Evolutionary conservation across 2,113 vertebrate genomes (phyloP).

Genomic region (Arvicanthis niloticus): DNA sequence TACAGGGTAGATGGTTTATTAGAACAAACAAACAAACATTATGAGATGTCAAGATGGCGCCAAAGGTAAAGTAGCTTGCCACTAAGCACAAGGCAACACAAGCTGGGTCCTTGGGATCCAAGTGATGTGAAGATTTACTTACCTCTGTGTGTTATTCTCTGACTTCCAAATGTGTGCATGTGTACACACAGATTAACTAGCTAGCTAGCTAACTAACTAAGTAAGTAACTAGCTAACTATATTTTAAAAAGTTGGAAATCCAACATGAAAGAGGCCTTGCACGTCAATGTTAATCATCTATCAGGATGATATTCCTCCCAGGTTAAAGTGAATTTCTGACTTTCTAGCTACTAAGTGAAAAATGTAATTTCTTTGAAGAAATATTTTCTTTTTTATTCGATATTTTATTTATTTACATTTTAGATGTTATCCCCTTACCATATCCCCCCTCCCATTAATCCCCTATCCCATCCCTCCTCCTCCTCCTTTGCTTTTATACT

Average conservation of each 20-base stretch:
- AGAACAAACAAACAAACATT: background rate
- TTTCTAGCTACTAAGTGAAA: background rate
- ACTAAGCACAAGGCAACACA: background rate
- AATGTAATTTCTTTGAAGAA: background rate
- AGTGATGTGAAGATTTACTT: background rate
- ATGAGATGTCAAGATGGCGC: background rate
- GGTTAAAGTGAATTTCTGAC: background rate
- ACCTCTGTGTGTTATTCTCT: no score
- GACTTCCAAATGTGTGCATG: background rate
- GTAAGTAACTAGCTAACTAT: background rate
- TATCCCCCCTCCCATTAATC: no score
- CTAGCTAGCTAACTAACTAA: background rate
- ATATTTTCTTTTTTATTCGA: background rate
- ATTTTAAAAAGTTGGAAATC: background rate
- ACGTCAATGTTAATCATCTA: background rate
- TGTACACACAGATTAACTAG: background rate
- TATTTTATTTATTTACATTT: no score
- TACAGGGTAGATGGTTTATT: conserved; percentile 1
- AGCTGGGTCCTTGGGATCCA: background rate
- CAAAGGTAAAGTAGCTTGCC: background rate
- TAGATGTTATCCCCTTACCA: no score
- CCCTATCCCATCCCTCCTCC: no score
- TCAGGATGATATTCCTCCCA: background rate
- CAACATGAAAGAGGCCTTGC: background rate
- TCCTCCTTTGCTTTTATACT: no score